A percentile compares a stretch with the other conserved stretches of the same genome.
Evolutionary conservation across 2,888 invertebrate species (phyloP).

Genomic region (Eugnorisma glareosa): DNA sequence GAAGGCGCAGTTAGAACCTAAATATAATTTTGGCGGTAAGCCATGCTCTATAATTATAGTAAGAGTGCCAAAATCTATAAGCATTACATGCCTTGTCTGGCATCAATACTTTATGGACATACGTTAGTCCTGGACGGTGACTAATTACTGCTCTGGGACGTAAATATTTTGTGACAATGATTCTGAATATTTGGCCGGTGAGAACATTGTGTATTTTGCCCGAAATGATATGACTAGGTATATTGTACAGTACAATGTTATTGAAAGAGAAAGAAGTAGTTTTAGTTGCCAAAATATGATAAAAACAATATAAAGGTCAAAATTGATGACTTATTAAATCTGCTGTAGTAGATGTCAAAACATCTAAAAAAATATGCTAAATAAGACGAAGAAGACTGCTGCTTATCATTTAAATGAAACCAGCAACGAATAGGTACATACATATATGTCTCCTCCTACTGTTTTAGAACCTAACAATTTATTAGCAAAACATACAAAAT

Average conservation of each 20-base stretch:
- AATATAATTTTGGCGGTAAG: conserved; percentile 82
- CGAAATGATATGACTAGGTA: neutral
- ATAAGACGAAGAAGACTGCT: neutral
- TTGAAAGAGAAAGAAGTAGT: conserved; percentile 12
- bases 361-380: neutral
- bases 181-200: conserved; percentile 44
- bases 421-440: neutral
- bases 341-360: neutral
- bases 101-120: conserved; percentile 66
- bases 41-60: conserved; percentile 84
- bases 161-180: conserved; percentile 45
- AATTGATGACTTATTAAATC: neutral
- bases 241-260: neutral
- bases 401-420: neutral
- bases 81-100: conserved; percentile 77
- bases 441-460: neutral
- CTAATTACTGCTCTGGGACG: conserved; percentile 42
- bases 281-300: conserved; percentile 23
- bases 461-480: neutral
- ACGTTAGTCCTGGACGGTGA: conserved; percentile 41
- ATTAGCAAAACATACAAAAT: neutral
- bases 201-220: conserved; percentile 25
- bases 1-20: conserved; percentile 80
- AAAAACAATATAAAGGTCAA: conserved; percentile 2
- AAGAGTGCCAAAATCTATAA: conserved; percentile 86